A percentile compares a stretch with the other conserved stretches of the same genome.
Evolutionary conservation across 1,140 invertebrate species (phyloP).

Genomic region (Oreohelix idahoensis): DNA sequence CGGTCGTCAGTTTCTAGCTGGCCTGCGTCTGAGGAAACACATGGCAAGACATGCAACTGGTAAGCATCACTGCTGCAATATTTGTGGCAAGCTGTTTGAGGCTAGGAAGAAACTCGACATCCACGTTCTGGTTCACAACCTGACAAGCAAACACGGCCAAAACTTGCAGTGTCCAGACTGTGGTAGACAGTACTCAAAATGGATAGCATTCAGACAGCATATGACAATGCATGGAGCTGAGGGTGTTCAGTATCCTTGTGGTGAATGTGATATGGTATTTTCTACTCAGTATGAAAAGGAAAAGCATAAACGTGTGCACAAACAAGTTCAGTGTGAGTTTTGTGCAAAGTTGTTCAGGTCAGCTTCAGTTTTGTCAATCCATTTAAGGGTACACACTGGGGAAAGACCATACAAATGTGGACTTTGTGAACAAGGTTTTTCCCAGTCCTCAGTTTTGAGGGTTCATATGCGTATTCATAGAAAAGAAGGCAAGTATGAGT

Average conservation of each 20-base stretch:
- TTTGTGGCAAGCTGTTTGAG: constrained; percentile 48
- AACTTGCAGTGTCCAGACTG: constrained; percentile 43
- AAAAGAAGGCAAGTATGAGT: constrained; percentile 40
- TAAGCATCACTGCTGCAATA: constrained; percentile 44
- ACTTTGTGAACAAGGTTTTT: constrained; percentile 42
- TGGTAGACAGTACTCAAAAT: constrained; percentile 42
- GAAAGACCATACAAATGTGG: constrained; percentile 43
- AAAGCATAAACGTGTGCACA: constrained; percentile 44
- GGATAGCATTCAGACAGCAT: constrained; percentile 47
- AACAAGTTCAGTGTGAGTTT: constrained; percentile 44
- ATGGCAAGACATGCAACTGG: constrained; percentile 47
- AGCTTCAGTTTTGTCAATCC: constrained; percentile 39
- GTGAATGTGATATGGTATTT: constrained; percentile 38
- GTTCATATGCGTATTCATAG: constrained; percentile 42
- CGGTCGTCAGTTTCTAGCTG: constrained; percentile 46
- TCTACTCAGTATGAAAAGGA: constrained; percentile 47
- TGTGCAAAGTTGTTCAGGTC: constrained; percentile 44
- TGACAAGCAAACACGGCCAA: constrained; percentile 34
- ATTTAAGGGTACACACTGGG: constrained; percentile 42
- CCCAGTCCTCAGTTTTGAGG: constrained; percentile 42
- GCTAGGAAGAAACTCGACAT: constrained; percentile 43
- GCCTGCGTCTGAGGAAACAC: constrained; percentile 44
- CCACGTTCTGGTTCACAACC: constrained; percentile 41
- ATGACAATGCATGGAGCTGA: constrained; percentile 48
- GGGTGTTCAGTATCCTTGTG: constrained; percentile 47